Evolutionary conservation across 2,113 vertebrate species (phyloP).

Genomic region (Catharus minimus): DNA sequence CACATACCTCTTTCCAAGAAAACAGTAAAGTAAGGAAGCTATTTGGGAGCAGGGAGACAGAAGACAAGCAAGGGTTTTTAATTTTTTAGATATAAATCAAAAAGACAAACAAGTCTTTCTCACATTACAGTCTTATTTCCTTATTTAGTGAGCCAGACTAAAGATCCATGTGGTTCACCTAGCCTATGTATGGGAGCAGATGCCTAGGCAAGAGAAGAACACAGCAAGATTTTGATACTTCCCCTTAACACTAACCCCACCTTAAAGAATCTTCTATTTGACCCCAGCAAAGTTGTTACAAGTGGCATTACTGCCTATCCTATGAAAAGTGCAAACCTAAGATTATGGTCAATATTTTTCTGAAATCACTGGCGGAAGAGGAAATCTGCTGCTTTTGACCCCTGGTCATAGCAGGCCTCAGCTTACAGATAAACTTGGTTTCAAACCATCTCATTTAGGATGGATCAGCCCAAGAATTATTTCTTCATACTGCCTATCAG

Average conservation of each 20-base stretch:
- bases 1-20: slow-evolving; percentile 55
- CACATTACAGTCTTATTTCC: background rate
- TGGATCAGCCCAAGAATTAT: background rate
- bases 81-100: background rate
- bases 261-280: background rate
- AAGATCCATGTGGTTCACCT: background rate
- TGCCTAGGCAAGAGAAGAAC: background rate
- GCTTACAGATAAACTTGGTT: background rate
- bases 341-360: background rate
- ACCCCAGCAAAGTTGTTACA: background rate
- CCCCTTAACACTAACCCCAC: background rate
- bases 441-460: background rate
- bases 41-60: slow-evolving; percentile 44
- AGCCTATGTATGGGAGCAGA: background rate
- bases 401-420: background rate
- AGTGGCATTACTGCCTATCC: background rate
- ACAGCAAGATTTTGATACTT: background rate
- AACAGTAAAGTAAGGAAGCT: slow-evolving; percentile 50
- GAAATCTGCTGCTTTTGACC: background rate
- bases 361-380: background rate
- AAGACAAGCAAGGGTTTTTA: background rate
- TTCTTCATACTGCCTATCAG: slow-evolving; percentile 6
- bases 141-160: background rate
- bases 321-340: background rate
- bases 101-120: background rate